Evolutionary conservation across 2,888 invertebrate species (phyloP).

Genomic region (Drymonia ruficornis): DNA sequence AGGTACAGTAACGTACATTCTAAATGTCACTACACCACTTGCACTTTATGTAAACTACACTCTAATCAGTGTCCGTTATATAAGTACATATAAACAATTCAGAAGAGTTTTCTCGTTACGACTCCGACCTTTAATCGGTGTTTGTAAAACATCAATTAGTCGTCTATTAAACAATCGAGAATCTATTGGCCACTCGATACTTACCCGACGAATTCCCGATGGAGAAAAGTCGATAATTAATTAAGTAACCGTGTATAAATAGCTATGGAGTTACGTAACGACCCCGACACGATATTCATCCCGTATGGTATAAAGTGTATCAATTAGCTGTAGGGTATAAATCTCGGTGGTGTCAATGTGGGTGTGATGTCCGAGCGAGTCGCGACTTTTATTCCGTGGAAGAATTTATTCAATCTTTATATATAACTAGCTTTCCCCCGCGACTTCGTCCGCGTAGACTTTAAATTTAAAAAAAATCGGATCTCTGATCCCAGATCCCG

Average conservation of each 20-base stretch:
- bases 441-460: no score
- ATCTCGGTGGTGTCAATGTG: conserved; percentile 22
- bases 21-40: not conserved
- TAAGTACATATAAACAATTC: not conserved
- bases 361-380: conserved; percentile 13
- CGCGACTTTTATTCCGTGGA: not conserved
- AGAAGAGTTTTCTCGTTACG: not conserved
- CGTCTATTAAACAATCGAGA: not conserved
- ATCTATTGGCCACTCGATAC: not conserved
- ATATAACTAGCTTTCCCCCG: not conserved
- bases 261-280: conserved; percentile 3
- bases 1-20: no score
- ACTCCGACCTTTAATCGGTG: not conserved
- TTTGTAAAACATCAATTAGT: not conserved
- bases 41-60: not conserved
- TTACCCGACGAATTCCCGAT: no score
- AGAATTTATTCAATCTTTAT: not conserved
- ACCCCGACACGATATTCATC: conserved; percentile 2
- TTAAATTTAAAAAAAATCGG: no score
- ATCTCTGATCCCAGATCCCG: no score
- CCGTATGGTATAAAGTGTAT: conserved; percentile 5
- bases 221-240: no score
- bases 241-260: no score
- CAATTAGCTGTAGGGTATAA: conserved; percentile 29
- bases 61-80: not conserved